Percentiles rank a stretch among this genome's conserved stretches.
phyloP scores from a whole-genome alignment of 2,113 vertebrate species.

The Zeus faber region DNA sequence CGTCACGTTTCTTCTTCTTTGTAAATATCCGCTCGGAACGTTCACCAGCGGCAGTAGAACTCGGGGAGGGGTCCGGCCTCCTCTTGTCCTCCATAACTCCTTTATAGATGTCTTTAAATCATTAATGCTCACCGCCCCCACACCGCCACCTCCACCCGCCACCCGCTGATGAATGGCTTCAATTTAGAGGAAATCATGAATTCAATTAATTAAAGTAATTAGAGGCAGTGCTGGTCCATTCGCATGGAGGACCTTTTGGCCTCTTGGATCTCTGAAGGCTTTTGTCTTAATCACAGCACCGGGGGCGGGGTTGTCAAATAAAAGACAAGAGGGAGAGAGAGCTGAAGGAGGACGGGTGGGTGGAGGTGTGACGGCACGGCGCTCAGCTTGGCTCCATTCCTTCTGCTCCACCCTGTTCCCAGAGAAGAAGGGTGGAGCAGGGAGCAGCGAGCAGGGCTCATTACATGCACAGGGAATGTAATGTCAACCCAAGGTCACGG shows the following conservation, averaged over 20 bases:
- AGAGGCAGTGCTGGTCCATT: constrained; percentile 52
- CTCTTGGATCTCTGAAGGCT: constrained; percentile 52
- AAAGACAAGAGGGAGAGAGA: constrained; percentile 45
- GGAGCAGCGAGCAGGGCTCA: constrained; percentile 42
- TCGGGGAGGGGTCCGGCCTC: constrained; percentile 36
- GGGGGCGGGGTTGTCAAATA: constrained; percentile 50
- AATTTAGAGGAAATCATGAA: constrained; percentile 73
- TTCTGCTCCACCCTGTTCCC: not conserved
- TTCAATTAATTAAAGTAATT: constrained; percentile 78
- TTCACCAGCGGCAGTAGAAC: constrained; percentile 55
- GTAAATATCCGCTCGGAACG: constrained; percentile 62
- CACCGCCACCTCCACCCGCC: too few species aligned
- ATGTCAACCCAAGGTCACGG: constrained; percentile 68
- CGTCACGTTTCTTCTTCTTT: constrained; percentile 27
- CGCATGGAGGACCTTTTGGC: constrained; percentile 51
- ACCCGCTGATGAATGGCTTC: constrained; percentile 69
- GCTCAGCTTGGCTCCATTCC: not conserved
- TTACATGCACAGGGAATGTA: constrained; percentile 60
- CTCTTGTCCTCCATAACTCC: constrained; percentile 64
- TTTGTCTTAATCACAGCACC: constrained; percentile 69
- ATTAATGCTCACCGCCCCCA: constrained; percentile 65
- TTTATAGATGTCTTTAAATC: constrained; percentile 75
- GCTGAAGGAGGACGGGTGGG: constrained; percentile 7
- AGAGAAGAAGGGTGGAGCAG: constrained; percentile 24
- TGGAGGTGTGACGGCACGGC: not conserved